These are phyloP conservation scores for Oreonectes daqikongensis DNA, from an alignment of 2,797 vertebrate species.

Conservation along the genomic window DNA sequence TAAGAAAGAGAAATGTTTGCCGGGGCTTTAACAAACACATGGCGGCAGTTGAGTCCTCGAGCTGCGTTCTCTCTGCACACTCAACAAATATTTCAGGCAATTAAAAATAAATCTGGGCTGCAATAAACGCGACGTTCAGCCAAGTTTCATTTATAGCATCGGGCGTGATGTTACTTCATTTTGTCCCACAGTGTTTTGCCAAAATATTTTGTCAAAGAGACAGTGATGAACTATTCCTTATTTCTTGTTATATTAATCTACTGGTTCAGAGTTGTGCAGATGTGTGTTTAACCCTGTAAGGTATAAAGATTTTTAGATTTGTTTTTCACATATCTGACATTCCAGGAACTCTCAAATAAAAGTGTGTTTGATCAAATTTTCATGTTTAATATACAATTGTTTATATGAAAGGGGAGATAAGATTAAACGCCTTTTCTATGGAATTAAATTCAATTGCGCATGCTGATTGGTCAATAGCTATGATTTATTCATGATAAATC, in stretches of 20 bases:
- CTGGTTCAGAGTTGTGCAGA: neutral
- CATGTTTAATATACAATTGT: neutral
- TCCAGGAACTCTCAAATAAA: neutral
- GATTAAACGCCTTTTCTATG: too few species aligned
- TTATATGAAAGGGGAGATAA: neutral
- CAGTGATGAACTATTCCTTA: constrained; percentile 16
- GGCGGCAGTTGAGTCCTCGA: constrained; percentile 56
- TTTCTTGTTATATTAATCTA: neutral
- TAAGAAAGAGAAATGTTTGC: constrained; percentile 55
- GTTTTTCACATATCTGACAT: neutral
- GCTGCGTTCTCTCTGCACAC: constrained; percentile 61
- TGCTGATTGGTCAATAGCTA: too few species aligned
- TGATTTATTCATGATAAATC: too few species aligned
- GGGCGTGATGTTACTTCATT: constrained; percentile 5
- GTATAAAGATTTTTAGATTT: neutral
- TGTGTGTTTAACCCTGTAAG: neutral
- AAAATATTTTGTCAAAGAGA: neutral
- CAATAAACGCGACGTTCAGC: constrained; percentile 17
- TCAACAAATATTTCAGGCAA: constrained; percentile 70
- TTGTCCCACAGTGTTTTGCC: neutral
- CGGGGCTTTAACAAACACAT: constrained; percentile 68
- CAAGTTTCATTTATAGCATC: constrained; percentile 35
- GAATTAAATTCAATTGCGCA: too few species aligned
- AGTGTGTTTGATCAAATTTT: neutral
- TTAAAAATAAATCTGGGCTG: constrained; percentile 42